Conservation (phyloP, 1,140 invertebrate species). For the Ylistrum balloti region DNA sequence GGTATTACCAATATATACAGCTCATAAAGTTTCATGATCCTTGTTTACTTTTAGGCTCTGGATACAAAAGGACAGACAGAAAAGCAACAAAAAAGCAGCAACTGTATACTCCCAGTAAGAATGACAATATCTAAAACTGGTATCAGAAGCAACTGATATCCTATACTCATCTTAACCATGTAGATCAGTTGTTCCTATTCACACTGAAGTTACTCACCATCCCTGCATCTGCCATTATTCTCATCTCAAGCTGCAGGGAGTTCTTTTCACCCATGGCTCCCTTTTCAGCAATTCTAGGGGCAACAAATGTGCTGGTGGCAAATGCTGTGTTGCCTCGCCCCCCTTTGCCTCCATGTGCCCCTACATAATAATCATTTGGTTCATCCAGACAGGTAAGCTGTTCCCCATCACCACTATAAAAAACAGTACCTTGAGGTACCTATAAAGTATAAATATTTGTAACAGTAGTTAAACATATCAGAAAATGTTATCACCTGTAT, state of each 20-base stretch:
- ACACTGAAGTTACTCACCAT: conserved; percentile 85
- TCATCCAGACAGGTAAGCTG: conserved; percentile 89
- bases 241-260: conserved; percentile 88
- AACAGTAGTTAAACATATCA: no score
- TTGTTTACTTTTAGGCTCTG: no score
- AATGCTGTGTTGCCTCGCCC: conserved; percentile 98
- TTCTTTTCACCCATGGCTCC: conserved; percentile 92
- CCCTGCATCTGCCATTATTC: conserved; percentile 96
- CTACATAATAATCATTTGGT: conserved; percentile 93
- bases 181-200: no score
- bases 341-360: conserved; percentile 96
- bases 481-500: no score
- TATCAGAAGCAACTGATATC: no score
- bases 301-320: conserved; percentile 90
- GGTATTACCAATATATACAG: no score
- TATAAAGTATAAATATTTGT: conserved; percentile 67
- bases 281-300: conserved; percentile 93
- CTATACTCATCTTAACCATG: no score
- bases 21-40: no score
- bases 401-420: conserved; percentile 86
- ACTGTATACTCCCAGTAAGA: no score
- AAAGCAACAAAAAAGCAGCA: no score
- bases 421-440: conserved; percentile 95
- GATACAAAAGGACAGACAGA: no score
- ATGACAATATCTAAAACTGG: no score